Percentiles rank a stretch among this genome's conserved stretches.
Conservation (phyloP, 1,140 invertebrate genomes). For the Drosophila seguyi region DNA sequence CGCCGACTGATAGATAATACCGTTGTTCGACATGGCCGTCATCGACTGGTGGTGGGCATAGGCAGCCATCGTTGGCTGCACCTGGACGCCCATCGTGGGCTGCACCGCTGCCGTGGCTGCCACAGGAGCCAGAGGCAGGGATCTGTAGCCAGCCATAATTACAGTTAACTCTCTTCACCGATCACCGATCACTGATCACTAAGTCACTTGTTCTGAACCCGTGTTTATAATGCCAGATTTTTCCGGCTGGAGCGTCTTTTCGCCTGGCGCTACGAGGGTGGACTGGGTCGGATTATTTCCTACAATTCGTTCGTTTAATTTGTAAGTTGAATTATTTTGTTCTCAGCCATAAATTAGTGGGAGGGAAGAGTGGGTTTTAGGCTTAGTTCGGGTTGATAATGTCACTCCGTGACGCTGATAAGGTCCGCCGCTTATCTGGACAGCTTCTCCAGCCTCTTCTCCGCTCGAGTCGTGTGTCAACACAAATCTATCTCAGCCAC, state of each 20-base stretch:
- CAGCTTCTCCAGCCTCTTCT: slow-evolving; percentile 49
- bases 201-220: slow-evolving; percentile 8
- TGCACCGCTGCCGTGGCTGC: slow-evolving; percentile 64
- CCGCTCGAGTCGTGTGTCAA: slow-evolving; percentile 58
- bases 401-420: slow-evolving; percentile 69
- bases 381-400: slow-evolving; percentile 76
- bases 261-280: slow-evolving; percentile 45
- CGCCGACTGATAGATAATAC: slow-evolving; percentile 85
- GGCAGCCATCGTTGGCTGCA: slow-evolving; percentile 69
- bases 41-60: slow-evolving; percentile 77
- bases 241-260: slow-evolving; percentile 53
- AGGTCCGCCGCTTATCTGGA: slow-evolving; percentile 49
- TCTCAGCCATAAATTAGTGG: slow-evolving; percentile 61
- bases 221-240: slow-evolving; percentile 12
- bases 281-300: slow-evolving; percentile 62
- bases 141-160: slow-evolving; percentile 78
- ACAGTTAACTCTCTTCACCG: neutral
- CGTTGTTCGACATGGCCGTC: slow-evolving; percentile 84
- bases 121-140: slow-evolving; percentile 74
- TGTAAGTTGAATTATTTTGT: slow-evolving; percentile 68
- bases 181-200: neutral
- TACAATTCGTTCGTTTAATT: slow-evolving; percentile 61
- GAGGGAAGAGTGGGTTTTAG: slow-evolving; percentile 62
- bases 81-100: slow-evolving; percentile 37
- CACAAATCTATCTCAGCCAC: slow-evolving; percentile 26